Base-by-base conservation (phyloP, 2,797 vertebrate species). In the Babyrousa celebensis region DNA sequence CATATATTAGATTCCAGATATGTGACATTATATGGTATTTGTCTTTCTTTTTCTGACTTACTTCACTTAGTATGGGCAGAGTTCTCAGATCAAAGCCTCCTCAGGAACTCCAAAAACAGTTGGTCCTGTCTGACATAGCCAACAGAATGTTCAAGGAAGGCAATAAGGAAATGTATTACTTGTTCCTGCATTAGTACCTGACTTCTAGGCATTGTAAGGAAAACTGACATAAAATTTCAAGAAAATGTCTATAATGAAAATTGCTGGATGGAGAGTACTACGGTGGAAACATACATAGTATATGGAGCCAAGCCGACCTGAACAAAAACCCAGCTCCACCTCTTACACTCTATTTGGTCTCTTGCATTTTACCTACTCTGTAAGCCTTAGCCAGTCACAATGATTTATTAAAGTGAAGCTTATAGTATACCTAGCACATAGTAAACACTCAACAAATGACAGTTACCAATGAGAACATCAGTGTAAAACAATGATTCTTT, bases 191-290 rank as follows among this genome's bases (percentile, higher is more conserved):
- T 60, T 74, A 77, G 20, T 63, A 40, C 9, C 36, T 92, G 43
- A 75, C 29, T 58, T 65, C 16, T 48, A 80, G 63, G 63, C 23
- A 17, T 58, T 75, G 16, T 48, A 75, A 91, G 75, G 16, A 77
- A 67, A 89, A 89, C 5, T 83, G 12, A 23, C 17, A 60, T 74
- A 87, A 68, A 21, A 20, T 52, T 83, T 90, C n/a, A 32, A 74
- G 71, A 94, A 96, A 78, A 48, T 21, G 17, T 85, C 52, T 85
- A 21, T 68, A 91, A 21, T 83, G 21, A 92, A 95, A 86, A 86
- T 36, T 43, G 40, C 29, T 48, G 71, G 25, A 56, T 52, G 6
- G 27, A 43, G 48, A 75, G 40, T 25, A 70, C 11, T 27, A 7
- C 7, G 23, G n/a, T 67, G 40, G 62, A 23, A 67, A 63, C 29